phyloP scores from a whole-genome alignment of 1,140 invertebrate species.

The Teleopsis dalmanni region DNA sequence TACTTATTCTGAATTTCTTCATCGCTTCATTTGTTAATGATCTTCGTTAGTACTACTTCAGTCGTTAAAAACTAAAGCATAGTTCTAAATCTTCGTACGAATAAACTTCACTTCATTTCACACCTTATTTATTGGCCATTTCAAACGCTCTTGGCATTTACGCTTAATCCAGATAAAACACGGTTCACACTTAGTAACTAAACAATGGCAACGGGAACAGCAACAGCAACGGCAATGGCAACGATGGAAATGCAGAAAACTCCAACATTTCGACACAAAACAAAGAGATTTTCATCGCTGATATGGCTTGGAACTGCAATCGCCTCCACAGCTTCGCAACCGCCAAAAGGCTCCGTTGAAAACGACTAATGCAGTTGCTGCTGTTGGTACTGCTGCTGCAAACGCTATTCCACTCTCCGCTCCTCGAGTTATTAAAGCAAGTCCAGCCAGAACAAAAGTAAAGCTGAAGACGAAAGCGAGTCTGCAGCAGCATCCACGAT shows the following conservation, averaged over 20 bases:
- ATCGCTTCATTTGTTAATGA: background rate
- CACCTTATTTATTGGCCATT: slow-evolving; percentile 42
- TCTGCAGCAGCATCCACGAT: background rate
- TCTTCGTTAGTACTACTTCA: background rate
- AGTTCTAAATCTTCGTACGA: background rate
- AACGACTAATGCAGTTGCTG: background rate
- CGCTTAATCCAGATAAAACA: slow-evolving; percentile 17
- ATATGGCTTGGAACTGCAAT: background rate
- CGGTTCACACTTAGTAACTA: too few relatives aligned
- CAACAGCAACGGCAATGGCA: too few relatives aligned
- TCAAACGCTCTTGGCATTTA: slow-evolving; percentile 41
- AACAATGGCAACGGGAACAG: too few relatives aligned
- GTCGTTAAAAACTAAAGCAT: background rate
- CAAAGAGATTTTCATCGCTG: background rate
- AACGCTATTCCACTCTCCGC: background rate
- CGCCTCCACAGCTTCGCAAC: background rate
- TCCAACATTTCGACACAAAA: too few relatives aligned
- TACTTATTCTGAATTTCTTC: background rate
- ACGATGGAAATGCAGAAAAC: background rate
- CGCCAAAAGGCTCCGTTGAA: background rate
- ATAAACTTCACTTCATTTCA: slow-evolving; percentile 18
- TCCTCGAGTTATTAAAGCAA: too few relatives aligned
- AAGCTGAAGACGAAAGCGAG: background rate
- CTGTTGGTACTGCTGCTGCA: background rate
- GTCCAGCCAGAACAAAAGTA: background rate